Conservation (phyloP, 2,797 vertebrate genomes). For the Notoglanidium macrostoma region DNA sequence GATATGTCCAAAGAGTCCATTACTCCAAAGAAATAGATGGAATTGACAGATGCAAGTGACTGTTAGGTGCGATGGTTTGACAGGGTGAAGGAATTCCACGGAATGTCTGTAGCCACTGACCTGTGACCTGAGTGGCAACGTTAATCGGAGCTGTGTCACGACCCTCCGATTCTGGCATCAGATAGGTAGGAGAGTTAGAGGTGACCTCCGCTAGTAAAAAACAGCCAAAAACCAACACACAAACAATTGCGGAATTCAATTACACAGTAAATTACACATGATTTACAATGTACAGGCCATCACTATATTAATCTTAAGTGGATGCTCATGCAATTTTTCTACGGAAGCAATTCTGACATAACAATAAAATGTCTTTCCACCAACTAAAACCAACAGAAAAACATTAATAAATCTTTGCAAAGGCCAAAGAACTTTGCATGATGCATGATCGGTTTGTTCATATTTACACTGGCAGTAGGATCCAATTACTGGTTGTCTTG, state of each 20-base stretch:
- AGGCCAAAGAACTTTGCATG: slow-evolving; percentile 15
- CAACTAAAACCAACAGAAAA: slow-evolving; percentile 61
- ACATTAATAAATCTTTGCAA: slow-evolving; percentile 60
- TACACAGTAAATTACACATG: neutral
- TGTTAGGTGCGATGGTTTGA: neutral
- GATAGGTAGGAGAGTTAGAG: slow-evolving; percentile 60
- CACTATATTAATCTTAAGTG: neutral
- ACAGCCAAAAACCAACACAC: slow-evolving; percentile 6
- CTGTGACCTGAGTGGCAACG: slow-evolving; percentile 61
- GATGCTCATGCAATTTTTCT: neutral
- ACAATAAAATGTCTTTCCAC: slow-evolving; percentile 54
- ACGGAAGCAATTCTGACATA: slow-evolving; percentile 3
- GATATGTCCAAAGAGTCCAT: neutral
- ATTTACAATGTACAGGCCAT: slow-evolving; percentile 10
- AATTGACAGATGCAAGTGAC: neutral
- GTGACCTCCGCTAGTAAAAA: slow-evolving; percentile 63
- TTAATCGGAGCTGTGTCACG: slow-evolving; percentile 62
- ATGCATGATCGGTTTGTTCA: slow-evolving; percentile 56
- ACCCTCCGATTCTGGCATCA: slow-evolving; percentile 59
- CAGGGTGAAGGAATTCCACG: neutral
- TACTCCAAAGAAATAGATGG: neutral
- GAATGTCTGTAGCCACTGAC: slow-evolving; percentile 43
- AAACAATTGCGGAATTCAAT: neutral
- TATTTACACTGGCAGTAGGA: slow-evolving; percentile 67
- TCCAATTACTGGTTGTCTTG: slow-evolving; percentile 41